These are phyloP conservation scores for Drosophila nr. perissopoda DNA, from an alignment of 2,888 invertebrate genomes.

Conservation along the genomic window DNA sequence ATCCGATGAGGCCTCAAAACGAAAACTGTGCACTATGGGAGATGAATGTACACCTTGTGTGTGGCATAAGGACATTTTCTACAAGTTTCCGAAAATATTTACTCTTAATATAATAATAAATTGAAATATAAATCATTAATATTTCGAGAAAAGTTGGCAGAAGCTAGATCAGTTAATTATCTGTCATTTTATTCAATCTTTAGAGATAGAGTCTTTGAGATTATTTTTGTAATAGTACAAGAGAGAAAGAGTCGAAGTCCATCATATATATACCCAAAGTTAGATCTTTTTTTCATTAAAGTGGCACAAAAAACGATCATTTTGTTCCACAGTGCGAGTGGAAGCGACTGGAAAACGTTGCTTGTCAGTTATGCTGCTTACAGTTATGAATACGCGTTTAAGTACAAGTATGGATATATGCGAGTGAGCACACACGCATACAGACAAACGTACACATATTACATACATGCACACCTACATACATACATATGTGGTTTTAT, in stretches of 20 bases:
- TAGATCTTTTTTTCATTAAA: background rate
- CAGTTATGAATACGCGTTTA: constrained; percentile 45
- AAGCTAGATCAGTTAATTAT: background rate
- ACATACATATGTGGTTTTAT: constrained; percentile 21
- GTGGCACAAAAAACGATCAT: background rate
- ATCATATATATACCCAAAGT: background rate
- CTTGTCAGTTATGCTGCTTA: constrained; percentile 33
- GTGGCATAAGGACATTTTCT: background rate
- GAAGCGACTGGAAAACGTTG: constrained; percentile 40
- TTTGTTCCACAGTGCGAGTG: constrained; percentile 22
- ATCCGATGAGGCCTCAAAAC: constrained; percentile 33
- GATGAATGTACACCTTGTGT: background rate
- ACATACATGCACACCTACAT: background rate
- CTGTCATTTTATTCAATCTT: background rate
- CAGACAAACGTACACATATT: background rate
- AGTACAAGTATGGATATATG: constrained; percentile 20
- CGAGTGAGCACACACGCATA: background rate
- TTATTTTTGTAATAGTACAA: background rate
- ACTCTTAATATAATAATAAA: background rate
- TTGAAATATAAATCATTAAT: background rate
- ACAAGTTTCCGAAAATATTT: background rate
- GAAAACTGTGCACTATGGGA: constrained; percentile 23
- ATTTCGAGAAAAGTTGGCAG: background rate
- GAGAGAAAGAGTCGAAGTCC: background rate
- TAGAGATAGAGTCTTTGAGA: background rate